Evolutionary conservation across 2,113 vertebrate genomes (phyloP), one percentile per base, ranked within the genome.

Genomic region (Catagonus wagneri): DNA sequence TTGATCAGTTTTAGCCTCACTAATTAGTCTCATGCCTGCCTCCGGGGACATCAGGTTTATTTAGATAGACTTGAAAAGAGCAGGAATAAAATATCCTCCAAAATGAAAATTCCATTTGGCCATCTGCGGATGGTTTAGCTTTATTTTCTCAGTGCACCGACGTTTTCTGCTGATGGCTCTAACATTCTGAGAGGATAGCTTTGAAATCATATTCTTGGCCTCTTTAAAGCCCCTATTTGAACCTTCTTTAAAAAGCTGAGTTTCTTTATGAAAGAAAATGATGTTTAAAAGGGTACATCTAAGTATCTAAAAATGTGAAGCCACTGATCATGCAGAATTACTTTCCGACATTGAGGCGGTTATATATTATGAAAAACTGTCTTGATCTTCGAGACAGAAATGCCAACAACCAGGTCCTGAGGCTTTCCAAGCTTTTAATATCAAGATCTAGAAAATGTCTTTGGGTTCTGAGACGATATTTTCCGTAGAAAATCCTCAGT

Each of bases 61-160:
- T 97, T 96, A 96, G 95, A 90, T 71, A 85, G 96, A 96, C 96
- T 97, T 95, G 89, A 97, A 97, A 97, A 97, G 96, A 97, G 83
- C 93, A 97, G 93, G 96, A 97, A 92, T 93, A 92, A 97, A 97
- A 94, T 96, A 86, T 74, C 94, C 96, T 92, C 90, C 36, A 44
- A 90, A 94, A 76, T 72, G 84, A 94, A 96, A 95, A 94, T 93
- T 96, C 84, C 81, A n/a, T 89, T 83, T 94, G 97, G 89, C 97
- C 97, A 95, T 97, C 96, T 97, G 96, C 87, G 79, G 93, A 84
- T 93, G 81, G 86, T 89, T 93, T 91, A 2, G 56, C 83, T 96
- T 96, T 94, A 94, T 97, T 98, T 97, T 96, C 97, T 95, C 92
- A 85, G 96, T 61, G 36, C 90, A 63, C 95, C 29, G 84, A 88